Base-by-base conservation (phyloP, 2,888 invertebrate genomes). In the Deilephila porcellus region DNA sequence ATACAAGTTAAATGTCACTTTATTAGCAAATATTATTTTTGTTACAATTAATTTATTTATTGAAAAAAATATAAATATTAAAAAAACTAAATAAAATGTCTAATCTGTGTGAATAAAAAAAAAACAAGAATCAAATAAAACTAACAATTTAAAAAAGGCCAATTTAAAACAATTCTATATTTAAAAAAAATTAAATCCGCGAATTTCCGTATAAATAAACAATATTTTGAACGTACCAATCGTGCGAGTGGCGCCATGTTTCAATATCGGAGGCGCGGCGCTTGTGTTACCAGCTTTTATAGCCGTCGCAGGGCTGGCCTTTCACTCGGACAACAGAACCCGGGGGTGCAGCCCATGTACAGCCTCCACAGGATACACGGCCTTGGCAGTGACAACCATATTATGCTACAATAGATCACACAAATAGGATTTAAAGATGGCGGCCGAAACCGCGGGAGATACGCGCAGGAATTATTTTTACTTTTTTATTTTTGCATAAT, bases 251-350 rank as follows among this genome's bases (percentile, higher is more conserved):
- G 87, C 86, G 92, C 87, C 93, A 93, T 93, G 88, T 89, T 80
- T 90, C 86, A 85, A 84, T 92, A 87, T 93, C 90, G 91, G 91
- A 93, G 92, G 90, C 89, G 91, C 93, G 84, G 86, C 87, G 92
- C 90, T 75, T 71, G 89, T 85, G 92, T 87, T 74, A 73, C 78
- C 80, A 79, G 82, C 91, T 93, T 94, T 84, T 94, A 94, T 93
- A 94, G 85, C 82, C 78, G 73, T 74, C 71, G 80, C 83, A 88
- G 90, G 91, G 83, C 83, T 17, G 81, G 83, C 94, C 94, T 94
- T 94, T 94, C 94, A 94, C 74, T 73, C 34, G 45, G 32, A 52
- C 29, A 60, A 80, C 82, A 83, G 76, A 73, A 75, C 77, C 77
- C 77, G 84, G 86, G 89, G 91, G 91, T 89, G 88, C 77, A 83